A percentile compares a stretch with the other conserved stretches of the same genome.
These are phyloP conservation scores for Tachysurus fulvidraco DNA, from an alignment of 2,113 vertebrate genomes.

Conservation along the genomic window DNA sequence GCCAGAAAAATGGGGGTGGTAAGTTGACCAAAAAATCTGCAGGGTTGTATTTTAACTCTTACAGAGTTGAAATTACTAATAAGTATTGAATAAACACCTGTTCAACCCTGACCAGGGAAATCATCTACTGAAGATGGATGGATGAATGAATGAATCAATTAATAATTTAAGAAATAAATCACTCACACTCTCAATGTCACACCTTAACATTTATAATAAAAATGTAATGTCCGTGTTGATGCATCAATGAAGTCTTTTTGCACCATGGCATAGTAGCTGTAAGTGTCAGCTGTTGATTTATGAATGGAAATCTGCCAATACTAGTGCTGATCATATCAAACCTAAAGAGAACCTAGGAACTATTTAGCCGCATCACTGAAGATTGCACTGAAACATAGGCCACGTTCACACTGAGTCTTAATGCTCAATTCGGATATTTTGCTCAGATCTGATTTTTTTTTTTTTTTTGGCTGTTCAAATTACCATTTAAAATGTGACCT, in stretches of 20 bases:
- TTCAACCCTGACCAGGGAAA: background rate
- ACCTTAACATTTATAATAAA: too few relatives aligned
- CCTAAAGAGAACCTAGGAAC: background rate
- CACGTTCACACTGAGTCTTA: too few relatives aligned
- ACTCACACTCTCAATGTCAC: too few relatives aligned
- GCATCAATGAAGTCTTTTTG: background rate
- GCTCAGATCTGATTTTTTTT: too few relatives aligned
- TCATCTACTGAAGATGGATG: background rate
- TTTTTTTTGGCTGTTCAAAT: too few relatives aligned
- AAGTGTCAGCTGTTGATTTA: background rate
- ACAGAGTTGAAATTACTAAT: background rate
- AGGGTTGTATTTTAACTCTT: background rate
- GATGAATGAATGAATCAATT: background rate
- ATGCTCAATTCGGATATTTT: too few relatives aligned
- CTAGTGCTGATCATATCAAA: background rate
- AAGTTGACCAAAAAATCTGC: constrained; percentile 62
- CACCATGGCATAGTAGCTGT: background rate
- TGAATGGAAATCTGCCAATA: background rate
- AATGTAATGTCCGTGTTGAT: background rate
- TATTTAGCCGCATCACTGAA: background rate
- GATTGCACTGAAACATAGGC: background rate
- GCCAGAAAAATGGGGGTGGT: constrained; percentile 99
- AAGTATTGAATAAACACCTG: background rate
- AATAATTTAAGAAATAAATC: background rate
- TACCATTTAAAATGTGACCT: too few relatives aligned